phyloP scores from a whole-genome alignment of 2,797 vertebrate species.

The Sebastes goodei region DNA sequence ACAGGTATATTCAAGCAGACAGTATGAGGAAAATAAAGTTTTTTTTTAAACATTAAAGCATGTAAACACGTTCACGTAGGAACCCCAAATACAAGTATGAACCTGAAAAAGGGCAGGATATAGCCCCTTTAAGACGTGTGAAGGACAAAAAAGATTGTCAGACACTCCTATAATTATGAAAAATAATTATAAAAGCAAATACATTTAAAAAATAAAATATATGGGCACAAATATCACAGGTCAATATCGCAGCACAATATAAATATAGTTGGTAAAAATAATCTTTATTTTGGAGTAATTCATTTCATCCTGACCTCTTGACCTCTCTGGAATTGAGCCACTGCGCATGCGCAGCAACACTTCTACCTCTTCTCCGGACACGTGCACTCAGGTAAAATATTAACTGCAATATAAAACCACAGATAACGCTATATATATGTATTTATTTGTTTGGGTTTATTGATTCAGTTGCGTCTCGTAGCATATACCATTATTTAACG shows the following conservation, averaged over 20 bases:
- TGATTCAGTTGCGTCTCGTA: neutral
- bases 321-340: neutral
- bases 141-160: neutral
- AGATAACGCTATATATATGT: neutral
- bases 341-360: constrained; percentile 33
- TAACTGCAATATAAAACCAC: neutral
- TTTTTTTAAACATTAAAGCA: no score
- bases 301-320: neutral
- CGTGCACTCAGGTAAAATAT: constrained; percentile 30
- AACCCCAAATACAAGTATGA: no score
- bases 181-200: neutral
- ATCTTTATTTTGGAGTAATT: neutral
- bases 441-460: neutral
- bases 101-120: no score
- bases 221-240: neutral
- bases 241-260: neutral
- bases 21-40: no score
- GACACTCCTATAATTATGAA: neutral
- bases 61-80: no score
- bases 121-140: neutral
- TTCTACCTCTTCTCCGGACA: rapidly evolving
- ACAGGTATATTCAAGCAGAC: no score
- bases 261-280: neutral
- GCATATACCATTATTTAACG: neutral
- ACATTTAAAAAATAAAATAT: neutral